Conservation (phyloP, 1,140 invertebrate genomes). For the Drosophila teissieri region DNA sequence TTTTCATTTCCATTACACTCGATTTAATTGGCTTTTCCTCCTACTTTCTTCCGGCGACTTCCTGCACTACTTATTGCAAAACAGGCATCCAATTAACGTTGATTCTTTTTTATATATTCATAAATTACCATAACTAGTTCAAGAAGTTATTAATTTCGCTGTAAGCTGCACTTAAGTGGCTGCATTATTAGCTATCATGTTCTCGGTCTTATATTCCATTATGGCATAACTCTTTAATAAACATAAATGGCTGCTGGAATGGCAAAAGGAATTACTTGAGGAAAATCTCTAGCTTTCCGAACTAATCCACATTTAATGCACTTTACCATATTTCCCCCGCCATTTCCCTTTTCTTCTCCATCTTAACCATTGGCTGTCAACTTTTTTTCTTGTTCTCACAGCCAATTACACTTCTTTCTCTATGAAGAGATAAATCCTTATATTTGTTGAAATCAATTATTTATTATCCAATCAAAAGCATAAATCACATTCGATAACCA, state of each 20-base stretch:
- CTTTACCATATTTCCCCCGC: slow-evolving; percentile 49
- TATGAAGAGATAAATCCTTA: background rate
- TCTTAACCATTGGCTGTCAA: slow-evolving; percentile 10
- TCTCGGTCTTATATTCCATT: slow-evolving; percentile 1
- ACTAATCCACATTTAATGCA: slow-evolving; percentile 68
- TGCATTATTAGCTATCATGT: slow-evolving; percentile 12
- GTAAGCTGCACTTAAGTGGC: slow-evolving; percentile 9
- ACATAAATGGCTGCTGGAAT: slow-evolving; percentile 2
- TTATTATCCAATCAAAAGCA: background rate
- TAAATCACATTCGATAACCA: too few relatives aligned
- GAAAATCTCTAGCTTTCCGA: slow-evolving; percentile 1
- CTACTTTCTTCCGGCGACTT: slow-evolving; percentile 24
- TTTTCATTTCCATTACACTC: background rate
- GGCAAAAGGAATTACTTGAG: background rate
- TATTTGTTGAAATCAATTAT: background rate
- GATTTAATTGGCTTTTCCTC: slow-evolving; percentile 24
- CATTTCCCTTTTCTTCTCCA: background rate
- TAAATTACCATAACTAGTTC: slow-evolving; percentile 41
- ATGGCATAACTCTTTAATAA: slow-evolving; percentile 19
- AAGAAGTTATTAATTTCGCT: slow-evolving; percentile 15
- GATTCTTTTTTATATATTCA: slow-evolving; percentile 8
- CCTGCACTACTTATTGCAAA: slow-evolving; percentile 24
- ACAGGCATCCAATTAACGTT: slow-evolving; percentile 12
- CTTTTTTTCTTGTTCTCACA: slow-evolving; percentile 11
- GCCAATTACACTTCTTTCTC: background rate